A percentile compares a stretch with the other conserved stretches of the same genome.
Conservation (phyloP, 1,140 invertebrate genomes). For the Drosophila truncata region DNA sequence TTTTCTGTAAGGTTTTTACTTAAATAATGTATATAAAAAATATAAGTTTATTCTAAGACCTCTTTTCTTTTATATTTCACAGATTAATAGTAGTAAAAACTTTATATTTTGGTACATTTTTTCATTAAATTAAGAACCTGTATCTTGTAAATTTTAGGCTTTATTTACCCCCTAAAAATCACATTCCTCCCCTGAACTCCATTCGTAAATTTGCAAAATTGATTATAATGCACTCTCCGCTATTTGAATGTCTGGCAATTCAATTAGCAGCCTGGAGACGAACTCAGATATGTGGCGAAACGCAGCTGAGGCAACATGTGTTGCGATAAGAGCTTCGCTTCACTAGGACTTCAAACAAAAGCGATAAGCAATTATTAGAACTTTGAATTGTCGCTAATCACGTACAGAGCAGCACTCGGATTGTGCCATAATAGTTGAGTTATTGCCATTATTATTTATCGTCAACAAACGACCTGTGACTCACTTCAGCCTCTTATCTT, state of each 20-base stretch:
- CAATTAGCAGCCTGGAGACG: slow-evolving; percentile 46
- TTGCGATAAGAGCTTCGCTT: slow-evolving; percentile 1
- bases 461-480: slow-evolving; percentile 31
- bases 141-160: neutral
- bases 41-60: no score
- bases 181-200: neutral
- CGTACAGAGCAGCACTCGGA: neutral
- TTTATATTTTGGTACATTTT: neutral
- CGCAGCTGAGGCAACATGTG: slow-evolving; percentile 9
- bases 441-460: slow-evolving; percentile 16
- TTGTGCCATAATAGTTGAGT: slow-evolving; percentile 6
- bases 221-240: slow-evolving; percentile 11
- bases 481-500: slow-evolving; percentile 8
- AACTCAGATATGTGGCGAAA: slow-evolving; percentile 39
- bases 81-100: neutral
- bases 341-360: slow-evolving; percentile 5
- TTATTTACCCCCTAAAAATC: neutral
- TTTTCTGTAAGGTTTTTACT: no score
- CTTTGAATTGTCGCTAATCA: slow-evolving; percentile 25
- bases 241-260: slow-evolving; percentile 51
- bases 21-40: no score
- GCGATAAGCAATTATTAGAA: slow-evolving; percentile 18
- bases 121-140: neutral
- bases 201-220: slow-evolving; percentile 8
- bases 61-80: neutral